Evolutionary conservation across 2,888 invertebrate genomes (phyloP), one percentile per base, ranked within the genome.

Genomic region (Aporophyla lueneburgensis): DNA sequence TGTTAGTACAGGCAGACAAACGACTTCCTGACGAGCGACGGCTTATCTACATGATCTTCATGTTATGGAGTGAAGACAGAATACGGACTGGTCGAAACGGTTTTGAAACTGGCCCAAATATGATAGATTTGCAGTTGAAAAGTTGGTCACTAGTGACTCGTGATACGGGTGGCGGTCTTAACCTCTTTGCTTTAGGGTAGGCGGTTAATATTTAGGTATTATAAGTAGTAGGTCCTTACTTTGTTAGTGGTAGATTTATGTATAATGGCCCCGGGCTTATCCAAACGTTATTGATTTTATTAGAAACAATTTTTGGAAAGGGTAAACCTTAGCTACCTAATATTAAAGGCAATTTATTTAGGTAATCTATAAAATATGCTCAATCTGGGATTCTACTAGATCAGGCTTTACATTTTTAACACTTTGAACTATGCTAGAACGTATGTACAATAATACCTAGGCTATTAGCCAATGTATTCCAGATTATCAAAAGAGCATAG

Each of bases 1-100:
- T 80, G 68, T 68, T 70, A 75, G 74, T 72, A 49, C 66, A 66
- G 46, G 67, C 72, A 58, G 72, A 83, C 78, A 84, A 81, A 87
- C 71, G 80, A 83, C 63, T 80, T 81, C 72, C 78, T 74, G 77
- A 84, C 71, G 84, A 67, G 62, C 51, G 14, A 24, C 19, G 71
- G 76, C 68, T 71, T 86, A 68, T 74, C 71, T 58, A 6, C 16
- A 40, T 54, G 67, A 73, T 77, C 62, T 78, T 71, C 27, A 43
- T 69, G 67, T 63, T 74, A 33, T 51, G 66, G 46, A 63, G 56
- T 19, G 21, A 54, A 2, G 51, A 53, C 6, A 61, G 24, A 51
- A n/a, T 21, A 21, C 46, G 24, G 49, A 56, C 5, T 14, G 53
- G 9, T 24, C 27, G 49, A 33, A 40, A 76, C 14, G 14, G 43